phyloP scores from a whole-genome alignment of 2,888 invertebrate genomes.

The Heliconius aoede region DNA sequence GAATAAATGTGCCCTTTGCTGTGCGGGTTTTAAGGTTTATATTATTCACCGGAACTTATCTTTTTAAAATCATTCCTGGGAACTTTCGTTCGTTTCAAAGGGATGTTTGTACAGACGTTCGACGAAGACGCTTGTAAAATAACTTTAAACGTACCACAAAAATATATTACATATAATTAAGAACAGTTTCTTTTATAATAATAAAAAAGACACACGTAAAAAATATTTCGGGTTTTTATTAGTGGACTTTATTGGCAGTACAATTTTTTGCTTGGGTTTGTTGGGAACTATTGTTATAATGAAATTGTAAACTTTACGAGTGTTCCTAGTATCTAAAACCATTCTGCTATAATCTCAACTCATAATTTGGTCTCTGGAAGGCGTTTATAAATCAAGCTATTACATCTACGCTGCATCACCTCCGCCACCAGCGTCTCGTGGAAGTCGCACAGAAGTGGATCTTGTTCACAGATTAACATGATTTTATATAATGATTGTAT shows the following conservation, averaged over 20 bases:
- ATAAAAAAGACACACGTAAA: background rate
- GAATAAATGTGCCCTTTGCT: slow-evolving; percentile 3
- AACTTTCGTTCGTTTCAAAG: slow-evolving; percentile 26
- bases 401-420: background rate
- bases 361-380: background rate
- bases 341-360: background rate
- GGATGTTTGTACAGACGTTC: slow-evolving; percentile 25
- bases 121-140: background rate
- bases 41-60: background rate
- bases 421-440: background rate
- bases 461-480: background rate
- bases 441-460: background rate
- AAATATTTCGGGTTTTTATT: background rate
- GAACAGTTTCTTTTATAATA: background rate
- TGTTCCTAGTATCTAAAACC: background rate
- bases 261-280: background rate
- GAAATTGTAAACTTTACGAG: slow-evolving; percentile 1
- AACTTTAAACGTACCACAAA: background rate
- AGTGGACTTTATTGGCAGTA: background rate
- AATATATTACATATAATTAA: background rate
- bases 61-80: slow-evolving; percentile 19
- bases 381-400: slow-evolving; percentile 4
- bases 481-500: background rate
- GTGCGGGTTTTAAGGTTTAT: background rate
- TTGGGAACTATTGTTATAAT: background rate